Percentiles rank a stretch among this genome's conserved stretches.
Evolutionary conservation across 2,888 invertebrate genomes (phyloP).

Genomic region (Hirtodrosophila confusa): DNA sequence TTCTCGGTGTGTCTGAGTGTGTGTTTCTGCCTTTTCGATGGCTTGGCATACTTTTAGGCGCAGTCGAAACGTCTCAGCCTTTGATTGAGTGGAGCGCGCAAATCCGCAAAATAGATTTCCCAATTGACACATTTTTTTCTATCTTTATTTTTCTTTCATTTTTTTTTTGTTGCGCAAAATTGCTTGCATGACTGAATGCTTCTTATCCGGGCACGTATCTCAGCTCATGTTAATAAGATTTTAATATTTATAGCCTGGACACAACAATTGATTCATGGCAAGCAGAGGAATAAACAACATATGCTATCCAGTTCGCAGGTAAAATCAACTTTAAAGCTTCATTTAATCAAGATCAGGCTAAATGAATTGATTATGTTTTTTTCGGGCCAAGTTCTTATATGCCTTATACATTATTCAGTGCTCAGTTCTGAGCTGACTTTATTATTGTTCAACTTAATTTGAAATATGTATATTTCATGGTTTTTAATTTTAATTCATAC

Average conservation of each 20-base stretch:
- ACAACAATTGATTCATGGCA: neutral
- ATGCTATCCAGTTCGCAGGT: neutral
- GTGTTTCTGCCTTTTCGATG: conserved; percentile 1
- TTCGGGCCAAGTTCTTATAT: neutral
- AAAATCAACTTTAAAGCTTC: conserved; percentile 1
- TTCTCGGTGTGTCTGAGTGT: conserved; percentile 5
- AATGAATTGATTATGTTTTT: conserved; percentile 7
- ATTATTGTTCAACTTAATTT: conserved; percentile 1
- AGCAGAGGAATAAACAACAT: conserved; percentile 10
- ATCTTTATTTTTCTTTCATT: no score
- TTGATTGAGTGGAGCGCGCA: conserved; percentile 76
- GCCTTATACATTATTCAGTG: conserved; percentile 20
- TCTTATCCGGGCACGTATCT: conserved; percentile 30
- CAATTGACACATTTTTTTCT: conserved; percentile 76
- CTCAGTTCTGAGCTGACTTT: no score
- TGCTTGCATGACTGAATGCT: conserved; percentile 40
- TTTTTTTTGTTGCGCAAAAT: conserved; percentile 22
- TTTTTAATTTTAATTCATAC: conserved; percentile 33
- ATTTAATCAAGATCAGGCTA: conserved; percentile 3
- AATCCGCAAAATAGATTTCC: conserved; percentile 80
- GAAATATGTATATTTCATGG: conserved; percentile 18
- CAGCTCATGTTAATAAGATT: conserved; percentile 60
- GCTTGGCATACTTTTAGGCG: conserved; percentile 68
- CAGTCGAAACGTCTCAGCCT: conserved; percentile 53
- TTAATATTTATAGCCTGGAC: conserved; percentile 66